A percentile compares a stretch with the other conserved stretches of the same genome.
phyloP scores from a whole-genome alignment of 2,113 vertebrate species.

The Tragulus kanchil region DNA sequence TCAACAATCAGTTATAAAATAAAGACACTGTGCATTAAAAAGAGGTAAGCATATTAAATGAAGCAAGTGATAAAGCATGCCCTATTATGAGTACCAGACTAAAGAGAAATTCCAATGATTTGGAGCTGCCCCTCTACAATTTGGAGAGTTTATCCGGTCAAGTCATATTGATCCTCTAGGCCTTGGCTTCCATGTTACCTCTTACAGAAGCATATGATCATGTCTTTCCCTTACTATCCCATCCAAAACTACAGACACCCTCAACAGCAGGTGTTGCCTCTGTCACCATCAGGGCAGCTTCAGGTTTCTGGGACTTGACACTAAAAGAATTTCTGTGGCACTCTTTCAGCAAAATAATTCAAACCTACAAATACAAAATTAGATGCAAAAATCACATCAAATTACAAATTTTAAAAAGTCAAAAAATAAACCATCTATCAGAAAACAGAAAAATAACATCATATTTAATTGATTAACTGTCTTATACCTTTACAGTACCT shows the following conservation, averaged over 20 bases:
- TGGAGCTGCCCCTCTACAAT: neutral
- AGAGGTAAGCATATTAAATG: neutral
- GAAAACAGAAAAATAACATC: neutral
- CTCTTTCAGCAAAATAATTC: neutral
- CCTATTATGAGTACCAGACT: neutral
- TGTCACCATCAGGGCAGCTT: neutral
- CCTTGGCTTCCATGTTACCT: neutral
- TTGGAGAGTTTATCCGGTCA: neutral
- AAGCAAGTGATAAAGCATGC: neutral
- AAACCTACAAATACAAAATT: neutral
- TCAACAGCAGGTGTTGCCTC: neutral
- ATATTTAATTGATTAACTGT: neutral
- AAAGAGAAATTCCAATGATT: neutral
- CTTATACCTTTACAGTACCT: neutral
- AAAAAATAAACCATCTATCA: neutral
- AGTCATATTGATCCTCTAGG: neutral
- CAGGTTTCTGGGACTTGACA: neutral
- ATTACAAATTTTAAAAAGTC: neutral
- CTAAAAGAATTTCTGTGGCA: neutral
- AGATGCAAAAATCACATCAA: neutral
- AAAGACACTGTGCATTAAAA: neutral
- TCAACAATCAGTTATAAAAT: neutral
- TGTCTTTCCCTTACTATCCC: neutral
- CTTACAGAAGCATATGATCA: neutral
- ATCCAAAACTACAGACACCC: neutral